Percentiles rank a stretch among this genome's conserved stretches.
phyloP scores from a whole-genome alignment of 2,888 invertebrate species.

The Hydrotaea cyrtoneurina region DNA sequence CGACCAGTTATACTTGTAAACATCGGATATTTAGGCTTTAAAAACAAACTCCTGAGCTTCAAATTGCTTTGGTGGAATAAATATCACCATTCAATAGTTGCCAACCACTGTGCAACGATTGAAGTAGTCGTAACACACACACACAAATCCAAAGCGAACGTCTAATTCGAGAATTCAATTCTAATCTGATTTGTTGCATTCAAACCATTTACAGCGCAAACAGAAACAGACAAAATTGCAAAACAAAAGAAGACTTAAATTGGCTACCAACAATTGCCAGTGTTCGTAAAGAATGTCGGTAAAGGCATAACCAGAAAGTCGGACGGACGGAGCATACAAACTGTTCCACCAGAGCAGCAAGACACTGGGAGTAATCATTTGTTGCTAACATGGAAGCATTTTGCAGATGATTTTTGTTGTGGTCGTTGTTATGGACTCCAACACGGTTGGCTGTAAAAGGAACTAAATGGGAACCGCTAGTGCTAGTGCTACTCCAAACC shows the following conservation, averaged over 20 bases:
- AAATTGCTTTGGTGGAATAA: no score
- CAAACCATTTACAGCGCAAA: constrained; percentile 41
- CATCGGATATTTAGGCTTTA: no score
- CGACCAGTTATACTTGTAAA: no score
- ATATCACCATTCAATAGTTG: no score
- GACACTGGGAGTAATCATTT: background rate
- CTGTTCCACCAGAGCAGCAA: background rate
- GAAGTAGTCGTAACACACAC: background rate
- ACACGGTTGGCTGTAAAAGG: no score
- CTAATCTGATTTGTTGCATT: constrained; percentile 66
- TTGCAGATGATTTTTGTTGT: background rate
- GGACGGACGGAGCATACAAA: constrained; percentile 28
- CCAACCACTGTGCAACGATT: background rate
- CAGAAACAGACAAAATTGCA: background rate
- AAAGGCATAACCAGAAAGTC: background rate
- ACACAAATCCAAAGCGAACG: background rate
- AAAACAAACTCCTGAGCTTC: no score
- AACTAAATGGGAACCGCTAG: no score
- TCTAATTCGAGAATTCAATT: constrained; percentile 50
- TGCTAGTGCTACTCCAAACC: background rate
- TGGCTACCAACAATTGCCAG: constrained; percentile 26
- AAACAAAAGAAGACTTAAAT: constrained; percentile 9
- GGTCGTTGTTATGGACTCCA: no score
- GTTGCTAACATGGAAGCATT: background rate
- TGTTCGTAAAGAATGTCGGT: constrained; percentile 3